Evolutionary conservation across 2,888 invertebrate genomes (phyloP).

Genomic region (Kryphioiulus occultus): DNA sequence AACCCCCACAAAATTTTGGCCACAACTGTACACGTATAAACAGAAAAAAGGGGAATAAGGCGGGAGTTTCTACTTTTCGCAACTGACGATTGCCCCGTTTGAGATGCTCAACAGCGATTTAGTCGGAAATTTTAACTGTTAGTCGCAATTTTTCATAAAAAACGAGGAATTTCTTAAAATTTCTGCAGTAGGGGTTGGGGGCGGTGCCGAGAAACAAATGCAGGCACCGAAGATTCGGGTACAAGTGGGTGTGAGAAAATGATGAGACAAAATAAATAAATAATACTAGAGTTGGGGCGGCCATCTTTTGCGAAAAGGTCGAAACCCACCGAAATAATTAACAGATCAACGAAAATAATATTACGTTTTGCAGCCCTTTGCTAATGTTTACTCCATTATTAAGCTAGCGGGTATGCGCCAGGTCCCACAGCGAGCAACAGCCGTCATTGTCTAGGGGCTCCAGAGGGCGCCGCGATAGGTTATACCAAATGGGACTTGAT

Average conservation of each 20-base stretch:
- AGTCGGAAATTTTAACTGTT: slow-evolving; percentile 31
- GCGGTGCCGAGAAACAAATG: background rate
- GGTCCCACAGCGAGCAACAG: too few relatives aligned
- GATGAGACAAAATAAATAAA: slow-evolving; percentile 18
- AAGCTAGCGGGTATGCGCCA: background rate
- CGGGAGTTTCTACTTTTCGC: background rate
- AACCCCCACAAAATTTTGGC: slow-evolving; percentile 42
- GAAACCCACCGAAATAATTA: background rate
- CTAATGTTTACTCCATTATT: slow-evolving; percentile 31
- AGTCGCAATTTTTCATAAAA: background rate
- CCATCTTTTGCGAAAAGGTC: background rate
- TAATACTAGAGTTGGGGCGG: background rate
- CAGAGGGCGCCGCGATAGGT: too few relatives aligned
- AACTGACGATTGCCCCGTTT: background rate
- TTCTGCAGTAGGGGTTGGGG: background rate
- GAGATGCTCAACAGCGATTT: background rate
- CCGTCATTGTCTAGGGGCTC: too few relatives aligned
- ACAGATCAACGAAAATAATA: slow-evolving; percentile 21
- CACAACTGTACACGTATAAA: slow-evolving; percentile 46
- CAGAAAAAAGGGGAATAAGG: slow-evolving; percentile 25
- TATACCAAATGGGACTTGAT: too few relatives aligned
- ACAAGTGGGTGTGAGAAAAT: background rate
- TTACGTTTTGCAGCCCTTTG: slow-evolving; percentile 13
- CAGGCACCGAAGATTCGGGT: background rate
- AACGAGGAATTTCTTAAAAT: background rate